Evolutionary conservation across 2,113 vertebrate species (phyloP).

Genomic region (Hystrix cristata): DNA sequence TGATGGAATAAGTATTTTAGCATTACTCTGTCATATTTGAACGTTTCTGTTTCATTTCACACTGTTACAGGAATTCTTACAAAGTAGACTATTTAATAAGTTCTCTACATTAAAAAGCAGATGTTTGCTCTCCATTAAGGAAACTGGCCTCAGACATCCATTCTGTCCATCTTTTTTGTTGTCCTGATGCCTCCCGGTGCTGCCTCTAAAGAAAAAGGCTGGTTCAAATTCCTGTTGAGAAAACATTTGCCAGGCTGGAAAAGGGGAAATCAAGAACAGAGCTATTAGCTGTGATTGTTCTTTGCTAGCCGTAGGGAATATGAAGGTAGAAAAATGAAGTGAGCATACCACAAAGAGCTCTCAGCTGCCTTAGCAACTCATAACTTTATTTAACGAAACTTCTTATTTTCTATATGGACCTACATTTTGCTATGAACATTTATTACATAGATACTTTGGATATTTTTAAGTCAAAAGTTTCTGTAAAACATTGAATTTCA

Average conservation of each 20-base stretch:
- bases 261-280: not conserved
- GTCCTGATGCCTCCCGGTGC: not conserved
- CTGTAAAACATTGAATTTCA: not conserved
- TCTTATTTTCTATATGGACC: not conserved
- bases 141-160: not conserved
- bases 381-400: conserved; percentile 10
- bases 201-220: not conserved
- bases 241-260: not conserved
- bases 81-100: not conserved
- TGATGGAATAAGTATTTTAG: not conserved
- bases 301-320: not conserved
- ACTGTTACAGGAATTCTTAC: not conserved
- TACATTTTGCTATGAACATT: conserved; percentile 27
- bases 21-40: not conserved
- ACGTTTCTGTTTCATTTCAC: not conserved
- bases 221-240: not conserved
- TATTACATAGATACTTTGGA: not conserved
- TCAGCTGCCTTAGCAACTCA: not conserved
- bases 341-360: not conserved
- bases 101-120: not conserved
- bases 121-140: not conserved
- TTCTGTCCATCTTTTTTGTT: not conserved
- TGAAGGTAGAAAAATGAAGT: not conserved
- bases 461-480: conserved; percentile 44
- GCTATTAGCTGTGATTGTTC: not conserved